These are phyloP conservation scores for Malurus alboscapulatus DNA, from an alignment of 2,113 vertebrate genomes.

Conservation along the genomic window DNA sequence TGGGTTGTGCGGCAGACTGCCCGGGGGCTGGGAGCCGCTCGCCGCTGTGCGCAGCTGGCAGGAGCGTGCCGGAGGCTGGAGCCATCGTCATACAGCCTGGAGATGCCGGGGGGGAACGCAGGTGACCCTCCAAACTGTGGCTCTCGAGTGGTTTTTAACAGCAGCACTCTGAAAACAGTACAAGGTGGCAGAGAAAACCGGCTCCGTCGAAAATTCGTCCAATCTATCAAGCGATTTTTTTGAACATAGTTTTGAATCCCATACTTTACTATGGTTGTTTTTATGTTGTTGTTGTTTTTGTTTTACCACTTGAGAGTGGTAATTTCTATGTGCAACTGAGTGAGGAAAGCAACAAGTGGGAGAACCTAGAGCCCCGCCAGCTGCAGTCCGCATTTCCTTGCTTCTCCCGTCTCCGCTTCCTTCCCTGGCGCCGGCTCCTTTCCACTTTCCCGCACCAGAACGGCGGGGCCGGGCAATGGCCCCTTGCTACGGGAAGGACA, in stretches of 20 bases:
- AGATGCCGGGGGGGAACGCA: neutral
- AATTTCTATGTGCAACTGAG: neutral
- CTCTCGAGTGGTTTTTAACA: neutral
- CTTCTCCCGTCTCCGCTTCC: neutral
- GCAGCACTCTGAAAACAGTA: neutral
- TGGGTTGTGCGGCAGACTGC: neutral
- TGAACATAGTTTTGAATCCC: neutral
- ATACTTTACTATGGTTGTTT: neutral
- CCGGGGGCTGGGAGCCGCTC: neutral
- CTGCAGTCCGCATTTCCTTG: neutral
- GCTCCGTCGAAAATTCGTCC: neutral
- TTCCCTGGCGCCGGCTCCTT: neutral
- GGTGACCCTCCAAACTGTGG: neutral
- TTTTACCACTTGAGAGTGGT: neutral
- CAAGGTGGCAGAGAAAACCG: neutral
- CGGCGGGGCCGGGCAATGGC: neutral
- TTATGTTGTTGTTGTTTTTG: fast-evolving
- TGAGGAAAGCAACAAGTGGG: neutral
- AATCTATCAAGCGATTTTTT: neutral
- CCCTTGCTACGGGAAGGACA: neutral
- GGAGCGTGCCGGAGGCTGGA: too few species aligned
- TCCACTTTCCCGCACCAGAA: neutral
- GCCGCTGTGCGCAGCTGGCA: neutral
- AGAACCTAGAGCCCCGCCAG: neutral
- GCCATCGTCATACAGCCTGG: neutral